A percentile compares a stretch with the other conserved stretches of the same genome.
Evolutionary conservation across 1,140 invertebrate species (phyloP).

Genomic region (Drosophila triauraria): DNA sequence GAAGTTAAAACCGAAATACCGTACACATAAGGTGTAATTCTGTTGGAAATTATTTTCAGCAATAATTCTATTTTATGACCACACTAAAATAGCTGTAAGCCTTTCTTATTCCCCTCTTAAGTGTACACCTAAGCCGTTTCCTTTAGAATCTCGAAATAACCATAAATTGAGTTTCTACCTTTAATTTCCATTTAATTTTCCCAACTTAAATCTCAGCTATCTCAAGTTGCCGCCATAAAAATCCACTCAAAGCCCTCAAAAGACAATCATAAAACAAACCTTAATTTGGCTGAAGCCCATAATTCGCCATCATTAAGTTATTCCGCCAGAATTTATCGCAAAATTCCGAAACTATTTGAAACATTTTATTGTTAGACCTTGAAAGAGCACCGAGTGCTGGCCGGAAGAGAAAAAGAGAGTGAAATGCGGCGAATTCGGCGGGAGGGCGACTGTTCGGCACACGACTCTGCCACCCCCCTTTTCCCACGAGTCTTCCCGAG

Average conservation of each 20-base stretch:
- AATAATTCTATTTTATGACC: not conserved
- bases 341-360: conserved; percentile 48
- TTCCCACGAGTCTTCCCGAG: conserved; percentile 15
- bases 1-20: no score
- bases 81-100: not conserved
- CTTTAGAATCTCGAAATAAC: no score
- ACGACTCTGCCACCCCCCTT: conserved; percentile 9
- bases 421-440: conserved; percentile 39
- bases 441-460: not conserved
- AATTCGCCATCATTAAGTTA: conserved; percentile 30
- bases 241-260: conserved; percentile 3
- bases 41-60: not conserved
- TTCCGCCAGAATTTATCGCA: conserved; percentile 27
- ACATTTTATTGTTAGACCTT: conserved; percentile 37
- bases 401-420: conserved; percentile 26
- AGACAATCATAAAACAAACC: conserved; percentile 11
- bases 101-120: not conserved
- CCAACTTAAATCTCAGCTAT: not conserved
- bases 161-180: conserved; percentile 3
- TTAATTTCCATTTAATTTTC: conserved; percentile 12
- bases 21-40: not conserved
- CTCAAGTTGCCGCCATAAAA: not conserved
- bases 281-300: conserved; percentile 14
- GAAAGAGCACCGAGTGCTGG: conserved; percentile 17
- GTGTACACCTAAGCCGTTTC: not conserved